A percentile compares a stretch with the other conserved stretches of the same genome.
Evolutionary conservation across 2,888 invertebrate species (phyloP).

Genomic region (Tenodera sinensis): DNA sequence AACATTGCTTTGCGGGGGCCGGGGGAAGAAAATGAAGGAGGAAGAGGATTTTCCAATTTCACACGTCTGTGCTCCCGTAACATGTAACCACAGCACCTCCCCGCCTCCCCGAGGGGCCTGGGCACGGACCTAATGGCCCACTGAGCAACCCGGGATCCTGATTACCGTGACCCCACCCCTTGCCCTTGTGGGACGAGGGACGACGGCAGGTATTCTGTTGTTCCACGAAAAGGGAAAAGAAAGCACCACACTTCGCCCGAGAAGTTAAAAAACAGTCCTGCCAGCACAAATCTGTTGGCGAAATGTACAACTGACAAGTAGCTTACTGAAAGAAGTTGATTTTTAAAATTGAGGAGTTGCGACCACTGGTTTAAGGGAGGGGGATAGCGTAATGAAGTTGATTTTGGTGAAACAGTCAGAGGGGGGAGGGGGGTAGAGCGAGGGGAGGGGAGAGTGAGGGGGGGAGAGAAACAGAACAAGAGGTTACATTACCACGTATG

Average conservation of each 20-base stretch:
- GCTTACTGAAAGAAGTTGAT: too few relatives aligned
- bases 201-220: not conserved
- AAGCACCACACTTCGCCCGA: not conserved
- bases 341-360: too few relatives aligned
- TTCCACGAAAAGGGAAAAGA: not conserved
- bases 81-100: conserved; percentile 17
- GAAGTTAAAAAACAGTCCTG: not conserved
- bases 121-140: not conserved
- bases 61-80: conserved; percentile 44
- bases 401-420: too few relatives aligned
- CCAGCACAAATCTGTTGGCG: too few relatives aligned
- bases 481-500: too few relatives aligned
- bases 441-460: too few relatives aligned
- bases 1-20: not conserved
- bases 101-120: not conserved
- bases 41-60: conserved; percentile 47
- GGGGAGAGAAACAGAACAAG: too few relatives aligned
- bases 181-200: not conserved
- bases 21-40: not conserved
- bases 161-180: not conserved
- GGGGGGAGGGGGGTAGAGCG: too few relatives aligned
- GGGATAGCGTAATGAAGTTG: too few relatives aligned
- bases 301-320: too few relatives aligned
- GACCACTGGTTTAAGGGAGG: too few relatives aligned
- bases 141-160: not conserved